phyloP scores from a whole-genome alignment of 2,113 vertebrate species.

The Psittacara wagleri region DNA sequence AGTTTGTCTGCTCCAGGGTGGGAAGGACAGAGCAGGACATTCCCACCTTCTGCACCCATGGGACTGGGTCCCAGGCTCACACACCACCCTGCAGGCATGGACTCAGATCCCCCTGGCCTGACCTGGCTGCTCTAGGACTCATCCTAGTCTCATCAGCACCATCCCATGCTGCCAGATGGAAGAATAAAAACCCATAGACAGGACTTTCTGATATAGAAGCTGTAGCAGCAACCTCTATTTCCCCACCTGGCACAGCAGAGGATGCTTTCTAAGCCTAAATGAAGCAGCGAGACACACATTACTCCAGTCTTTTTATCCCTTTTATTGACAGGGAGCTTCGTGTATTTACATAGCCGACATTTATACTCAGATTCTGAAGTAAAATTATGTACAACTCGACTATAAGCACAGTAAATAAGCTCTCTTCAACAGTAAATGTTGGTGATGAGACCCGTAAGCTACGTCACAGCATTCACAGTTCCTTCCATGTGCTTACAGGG shows the following conservation, averaged over 20 bases:
- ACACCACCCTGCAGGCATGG: neutral
- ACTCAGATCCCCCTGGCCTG: rapidly evolving
- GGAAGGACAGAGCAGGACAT: neutral
- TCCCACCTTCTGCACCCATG: rapidly evolving
- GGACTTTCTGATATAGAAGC: neutral
- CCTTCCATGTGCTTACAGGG: neutral
- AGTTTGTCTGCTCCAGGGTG: rapidly evolving
- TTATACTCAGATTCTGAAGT: neutral
- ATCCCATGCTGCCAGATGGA: rapidly evolving
- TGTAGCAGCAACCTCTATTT: neutral
- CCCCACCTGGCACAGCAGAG: rapidly evolving
- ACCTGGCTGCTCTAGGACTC: neutral
- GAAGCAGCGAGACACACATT: rapidly evolving
- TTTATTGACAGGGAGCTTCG: neutral
- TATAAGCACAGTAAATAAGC: neutral
- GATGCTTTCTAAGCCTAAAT: neutral
- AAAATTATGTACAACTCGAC: rapidly evolving
- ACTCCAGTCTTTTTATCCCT: neutral
- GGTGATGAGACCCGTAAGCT: rapidly evolving
- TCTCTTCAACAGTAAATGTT: neutral
- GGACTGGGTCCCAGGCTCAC: neutral
- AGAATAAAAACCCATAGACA: neutral
- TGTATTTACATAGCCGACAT: neutral
- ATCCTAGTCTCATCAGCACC: rapidly evolving
- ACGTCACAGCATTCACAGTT: neutral